phyloP scores from a whole-genome alignment of 2,113 vertebrate genomes.

The Cyanistes caeruleus region DNA sequence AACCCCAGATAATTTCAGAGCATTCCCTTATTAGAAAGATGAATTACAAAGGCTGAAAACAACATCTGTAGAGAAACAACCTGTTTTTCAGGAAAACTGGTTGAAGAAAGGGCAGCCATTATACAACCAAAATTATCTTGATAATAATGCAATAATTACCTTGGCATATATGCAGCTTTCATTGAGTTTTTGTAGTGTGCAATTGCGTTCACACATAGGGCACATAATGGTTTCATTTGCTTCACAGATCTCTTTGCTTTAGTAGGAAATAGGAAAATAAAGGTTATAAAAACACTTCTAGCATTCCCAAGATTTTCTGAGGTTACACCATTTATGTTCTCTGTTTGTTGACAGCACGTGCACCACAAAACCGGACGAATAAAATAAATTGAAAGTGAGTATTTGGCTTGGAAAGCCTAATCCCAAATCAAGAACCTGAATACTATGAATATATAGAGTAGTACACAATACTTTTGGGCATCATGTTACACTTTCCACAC shows the following conservation, averaged over 20 bases:
- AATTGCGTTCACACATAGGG: constrained; percentile 93
- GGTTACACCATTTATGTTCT: not conserved
- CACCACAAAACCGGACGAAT: not conserved
- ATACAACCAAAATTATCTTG: not conserved
- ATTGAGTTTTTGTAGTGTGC: constrained; percentile 88
- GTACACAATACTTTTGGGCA: not conserved
- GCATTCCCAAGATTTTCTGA: not conserved
- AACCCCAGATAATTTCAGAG: not conserved
- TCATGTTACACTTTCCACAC: not conserved
- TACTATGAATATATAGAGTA: not conserved
- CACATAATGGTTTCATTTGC: constrained; percentile 95
- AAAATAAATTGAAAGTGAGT: not conserved
- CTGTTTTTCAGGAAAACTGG: not conserved
- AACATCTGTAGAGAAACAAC: not conserved
- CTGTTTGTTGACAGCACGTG: not conserved
- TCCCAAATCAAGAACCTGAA: not conserved
- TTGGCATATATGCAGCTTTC: constrained; percentile 97
- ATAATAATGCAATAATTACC: constrained; percentile 70
- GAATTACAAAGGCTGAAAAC: not conserved
- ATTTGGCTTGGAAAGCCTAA: not conserved
- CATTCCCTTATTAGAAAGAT: not conserved
- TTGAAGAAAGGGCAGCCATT: not conserved
- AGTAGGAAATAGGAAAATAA: not conserved
- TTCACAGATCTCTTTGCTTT: constrained; percentile 96
- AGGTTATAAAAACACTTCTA: not conserved